Conservation (phyloP, 2,888 invertebrate species). For the Machimus atricapillus region DNA sequence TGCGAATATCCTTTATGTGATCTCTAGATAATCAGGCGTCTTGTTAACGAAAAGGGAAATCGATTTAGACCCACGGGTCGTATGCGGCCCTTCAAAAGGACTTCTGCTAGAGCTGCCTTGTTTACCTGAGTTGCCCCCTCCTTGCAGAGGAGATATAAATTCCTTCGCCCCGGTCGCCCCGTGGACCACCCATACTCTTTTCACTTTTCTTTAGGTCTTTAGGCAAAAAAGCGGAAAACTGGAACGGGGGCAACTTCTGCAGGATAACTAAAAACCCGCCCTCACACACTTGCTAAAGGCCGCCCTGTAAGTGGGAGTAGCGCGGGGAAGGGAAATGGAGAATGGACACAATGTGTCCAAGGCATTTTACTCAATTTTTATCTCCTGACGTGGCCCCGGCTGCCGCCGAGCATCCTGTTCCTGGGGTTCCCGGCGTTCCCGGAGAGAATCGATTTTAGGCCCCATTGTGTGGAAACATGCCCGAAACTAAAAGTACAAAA, state of each 20-base stretch:
- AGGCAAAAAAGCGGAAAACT: not conserved
- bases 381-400: not conserved
- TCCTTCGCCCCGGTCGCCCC: not conserved
- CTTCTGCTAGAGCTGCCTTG: not conserved
- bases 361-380: not conserved
- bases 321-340: not conserved
- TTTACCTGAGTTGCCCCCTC: not conserved
- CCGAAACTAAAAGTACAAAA: not conserved
- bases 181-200: not conserved
- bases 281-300: not conserved
- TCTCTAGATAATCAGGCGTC: not conserved
- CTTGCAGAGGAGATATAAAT: not conserved
- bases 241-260: conserved; percentile 1
- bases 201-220: not conserved
- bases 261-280: not conserved
- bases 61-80: not conserved
- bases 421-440: not conserved
- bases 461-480: not conserved
- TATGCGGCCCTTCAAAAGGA: not conserved
- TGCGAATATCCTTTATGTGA: conserved; percentile 9
- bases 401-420: not conserved
- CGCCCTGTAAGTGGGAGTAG: not conserved
- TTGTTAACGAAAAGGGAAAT: not conserved
- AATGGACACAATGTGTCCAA: not conserved
- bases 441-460: not conserved